Evolutionary conservation across 2,113 vertebrate genomes (phyloP), one percentile per base, ranked within the genome.

Genomic region (Heterotilapia buettikoferi): DNA sequence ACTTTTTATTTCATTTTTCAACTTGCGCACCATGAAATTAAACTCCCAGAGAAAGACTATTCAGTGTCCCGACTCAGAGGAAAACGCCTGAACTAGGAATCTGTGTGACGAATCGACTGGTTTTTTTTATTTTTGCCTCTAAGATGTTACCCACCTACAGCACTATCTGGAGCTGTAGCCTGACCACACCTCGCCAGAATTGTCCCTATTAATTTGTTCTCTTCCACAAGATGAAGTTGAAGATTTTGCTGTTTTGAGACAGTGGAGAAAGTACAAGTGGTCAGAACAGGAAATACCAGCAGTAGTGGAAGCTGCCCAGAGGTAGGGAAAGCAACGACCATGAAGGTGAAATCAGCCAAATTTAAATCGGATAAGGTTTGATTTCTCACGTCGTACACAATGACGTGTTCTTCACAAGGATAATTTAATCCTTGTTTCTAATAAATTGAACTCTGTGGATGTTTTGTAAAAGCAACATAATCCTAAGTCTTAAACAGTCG

Each of bases 221-320:
- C 40, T 73, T 45, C 21, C 21, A 45, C 12, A 26, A 73, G 21
- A 45, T 47, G 40, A 76, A 76, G 24, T 2, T 18, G 40, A 76
- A 76, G 9, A 76, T 76, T 47, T 47, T 45, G 24, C 9, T 45
- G 40, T 76, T 76, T 76, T 76, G 40, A 76, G 21, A 76, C 68
- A 29, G 43, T 76, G 4, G 6, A 76, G 24, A 18, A 76, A 47
- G 68, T 16, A 18, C 8, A 73, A 73, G 0, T 0, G 3, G 40
- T 47, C 40, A 76, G 14, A 76, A 76, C 68, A 45, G 68, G 40
- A 45, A 76, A 29, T 47, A 3, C 0, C 24, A 47, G 68, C 40
- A 76, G 31, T 3, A 36, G n/a, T 19, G 24, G 24, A 76, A 76
- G 68, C 6, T 4, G 24, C 43, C 68, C 9, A 0, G 24, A 29